Percentiles rank a stretch among this genome's conserved stretches.
Evolutionary conservation across 2,888 invertebrate genomes (phyloP).

Genomic region (Synanthedon tipuliformis): DNA sequence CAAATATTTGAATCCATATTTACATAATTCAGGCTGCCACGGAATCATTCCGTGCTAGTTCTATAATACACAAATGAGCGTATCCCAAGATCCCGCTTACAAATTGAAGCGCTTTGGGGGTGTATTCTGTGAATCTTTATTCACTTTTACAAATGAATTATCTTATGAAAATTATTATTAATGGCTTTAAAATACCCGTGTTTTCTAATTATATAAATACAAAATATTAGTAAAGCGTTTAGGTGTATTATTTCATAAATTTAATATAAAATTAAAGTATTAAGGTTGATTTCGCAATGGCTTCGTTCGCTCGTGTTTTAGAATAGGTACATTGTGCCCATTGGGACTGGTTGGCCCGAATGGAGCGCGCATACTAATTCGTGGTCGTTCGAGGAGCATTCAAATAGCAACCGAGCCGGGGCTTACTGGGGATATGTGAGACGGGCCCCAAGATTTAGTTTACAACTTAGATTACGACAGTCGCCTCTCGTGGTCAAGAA

Average conservation of each 20-base stretch:
- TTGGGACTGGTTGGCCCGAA: slow-evolving; percentile 46
- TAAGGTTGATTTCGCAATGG: too few species aligned
- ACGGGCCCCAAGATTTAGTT: slow-evolving; percentile 63
- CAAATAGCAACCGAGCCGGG: slow-evolving; percentile 56
- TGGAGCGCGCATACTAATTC: slow-evolving; percentile 67
- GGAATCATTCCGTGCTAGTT: slow-evolving; percentile 52
- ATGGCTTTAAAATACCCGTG: too few species aligned
- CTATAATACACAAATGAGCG: slow-evolving; percentile 63
- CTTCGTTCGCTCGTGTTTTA: slow-evolving; percentile 7
- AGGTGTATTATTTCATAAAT: too few species aligned
- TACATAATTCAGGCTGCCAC: slow-evolving; percentile 55
- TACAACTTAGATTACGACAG: slow-evolving; percentile 62
- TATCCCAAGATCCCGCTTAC: slow-evolving; percentile 68
- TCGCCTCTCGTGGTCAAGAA: slow-evolving; percentile 56
- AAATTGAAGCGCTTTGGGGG: slow-evolving; percentile 52
- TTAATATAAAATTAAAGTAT: too few species aligned
- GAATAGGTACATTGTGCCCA: slow-evolving; percentile 50
- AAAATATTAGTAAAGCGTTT: too few species aligned
- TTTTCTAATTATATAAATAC: too few species aligned
- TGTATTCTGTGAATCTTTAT: slow-evolving; percentile 34
- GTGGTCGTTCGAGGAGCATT: slow-evolving; percentile 57
- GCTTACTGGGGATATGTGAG: slow-evolving; percentile 65
- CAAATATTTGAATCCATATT: slow-evolving; percentile 52
- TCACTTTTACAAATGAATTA: too few species aligned
- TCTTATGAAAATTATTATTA: too few species aligned